These are phyloP conservation scores for Drosophila bunnanda DNA, from an alignment of 2,888 invertebrate species.

Conservation along the genomic window DNA sequence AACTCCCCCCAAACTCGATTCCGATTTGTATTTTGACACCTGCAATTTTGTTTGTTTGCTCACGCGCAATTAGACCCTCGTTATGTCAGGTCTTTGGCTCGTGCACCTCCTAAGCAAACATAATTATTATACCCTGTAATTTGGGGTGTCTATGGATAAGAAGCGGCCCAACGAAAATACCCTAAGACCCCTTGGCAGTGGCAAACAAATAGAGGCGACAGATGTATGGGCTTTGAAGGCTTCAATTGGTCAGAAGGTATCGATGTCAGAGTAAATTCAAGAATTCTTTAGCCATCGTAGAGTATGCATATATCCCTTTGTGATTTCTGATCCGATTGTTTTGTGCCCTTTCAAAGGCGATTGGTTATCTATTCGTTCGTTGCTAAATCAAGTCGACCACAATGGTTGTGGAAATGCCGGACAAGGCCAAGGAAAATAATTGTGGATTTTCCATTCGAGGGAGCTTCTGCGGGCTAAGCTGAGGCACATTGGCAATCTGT, in stretches of 20 bases:
- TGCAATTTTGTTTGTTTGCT: constrained; percentile 72
- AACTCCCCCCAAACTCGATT: neutral
- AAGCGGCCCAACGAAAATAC: neutral
- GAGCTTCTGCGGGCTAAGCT: constrained; percentile 5
- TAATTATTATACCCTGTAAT: constrained; percentile 26
- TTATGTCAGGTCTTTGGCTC: constrained; percentile 59
- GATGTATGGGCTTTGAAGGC: neutral
- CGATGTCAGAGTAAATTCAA: too few relatives aligned
- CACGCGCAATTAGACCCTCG: constrained; percentile 65
- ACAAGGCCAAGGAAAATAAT: neutral
- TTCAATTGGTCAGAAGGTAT: neutral
- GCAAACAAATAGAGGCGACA: neutral
- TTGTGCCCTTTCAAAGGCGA: neutral
- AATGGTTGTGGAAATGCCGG: constrained; percentile 1
- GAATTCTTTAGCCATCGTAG: neutral
- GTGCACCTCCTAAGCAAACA: constrained; percentile 55
- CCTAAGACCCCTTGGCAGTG: neutral
- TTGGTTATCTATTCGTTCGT: neutral
- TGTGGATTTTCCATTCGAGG: neutral
- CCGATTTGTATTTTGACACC: constrained; percentile 63
- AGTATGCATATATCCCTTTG: neutral
- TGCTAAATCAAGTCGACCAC: constrained; percentile 3
- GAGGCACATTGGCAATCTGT: neutral
- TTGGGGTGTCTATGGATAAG: neutral
- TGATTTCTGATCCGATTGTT: constrained; percentile 4